Evolutionary conservation across 2,888 invertebrate genomes (phyloP).

Genomic region (Penaeus monodon): DNA sequence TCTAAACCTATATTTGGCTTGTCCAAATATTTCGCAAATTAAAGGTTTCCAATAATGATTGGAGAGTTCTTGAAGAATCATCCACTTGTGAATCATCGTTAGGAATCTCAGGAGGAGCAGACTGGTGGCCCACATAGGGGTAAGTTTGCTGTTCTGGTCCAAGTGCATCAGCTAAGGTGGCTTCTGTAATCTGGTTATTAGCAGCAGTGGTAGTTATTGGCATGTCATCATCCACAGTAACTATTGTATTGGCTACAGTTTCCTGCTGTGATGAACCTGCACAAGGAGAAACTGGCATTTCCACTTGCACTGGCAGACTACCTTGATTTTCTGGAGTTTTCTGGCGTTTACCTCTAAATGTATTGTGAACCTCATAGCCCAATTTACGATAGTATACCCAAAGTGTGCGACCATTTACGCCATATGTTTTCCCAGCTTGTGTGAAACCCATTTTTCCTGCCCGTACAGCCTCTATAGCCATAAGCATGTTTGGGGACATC

Average conservation of each 20-base stretch:
- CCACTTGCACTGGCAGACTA: too few species aligned
- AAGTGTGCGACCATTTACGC: slow-evolving; percentile 60
- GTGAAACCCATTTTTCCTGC: slow-evolving; percentile 64
- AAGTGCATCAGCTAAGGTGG: slow-evolving; percentile 13
- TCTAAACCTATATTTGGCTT: slow-evolving; percentile 26
- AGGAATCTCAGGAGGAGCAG: slow-evolving; percentile 7
- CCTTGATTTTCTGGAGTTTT: slow-evolving; percentile 11
- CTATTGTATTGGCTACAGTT: background rate
- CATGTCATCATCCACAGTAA: slow-evolving; percentile 21
- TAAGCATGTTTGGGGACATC: slow-evolving; percentile 64
- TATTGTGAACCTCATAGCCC: slow-evolving; percentile 64
- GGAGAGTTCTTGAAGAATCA: slow-evolving; percentile 51
- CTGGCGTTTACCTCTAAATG: slow-evolving; percentile 56
- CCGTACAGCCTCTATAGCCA: slow-evolving; percentile 64
- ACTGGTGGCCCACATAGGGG: slow-evolving; percentile 19
- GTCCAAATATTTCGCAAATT: slow-evolving; percentile 54
- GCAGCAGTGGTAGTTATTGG: background rate
- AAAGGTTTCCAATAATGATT: slow-evolving; percentile 56
- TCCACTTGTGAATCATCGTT: slow-evolving; percentile 45
- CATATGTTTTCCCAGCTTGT: slow-evolving; percentile 63
- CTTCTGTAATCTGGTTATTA: slow-evolving; percentile 4
- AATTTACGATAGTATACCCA: slow-evolving; percentile 64
- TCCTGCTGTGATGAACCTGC: slow-evolving; percentile 24
- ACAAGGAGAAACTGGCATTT: slow-evolving; percentile 1
- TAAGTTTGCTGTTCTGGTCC: slow-evolving; percentile 16